These are phyloP conservation scores for Siniperca scherzeri DNA, from an alignment of 2,797 vertebrate species.

Conservation along the genomic window DNA sequence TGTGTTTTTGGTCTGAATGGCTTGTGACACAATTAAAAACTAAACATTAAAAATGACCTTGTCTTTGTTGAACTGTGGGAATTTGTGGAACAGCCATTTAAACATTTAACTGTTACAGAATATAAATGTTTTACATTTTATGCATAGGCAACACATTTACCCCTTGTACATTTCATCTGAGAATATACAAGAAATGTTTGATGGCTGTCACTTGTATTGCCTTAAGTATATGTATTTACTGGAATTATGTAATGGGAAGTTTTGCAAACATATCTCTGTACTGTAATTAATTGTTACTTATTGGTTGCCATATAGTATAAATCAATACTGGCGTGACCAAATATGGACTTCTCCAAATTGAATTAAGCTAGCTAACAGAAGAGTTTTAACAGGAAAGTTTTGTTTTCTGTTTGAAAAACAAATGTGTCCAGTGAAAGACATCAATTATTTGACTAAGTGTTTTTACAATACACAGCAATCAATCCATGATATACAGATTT, in stretches of 20 bases:
- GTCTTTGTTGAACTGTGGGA: not conserved
- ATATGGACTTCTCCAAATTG: no score
- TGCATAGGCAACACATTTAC: not conserved
- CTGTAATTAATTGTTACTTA: no score
- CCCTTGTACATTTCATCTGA: not conserved
- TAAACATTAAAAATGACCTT: not conserved
- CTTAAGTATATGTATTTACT: not conserved
- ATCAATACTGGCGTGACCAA: no score
- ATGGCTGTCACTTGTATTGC: not conserved
- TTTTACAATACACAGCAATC: not conserved
- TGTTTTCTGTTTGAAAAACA: not conserved
- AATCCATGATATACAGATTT: no score
- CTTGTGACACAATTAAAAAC: constrained; percentile 61
- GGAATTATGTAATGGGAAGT: not conserved
- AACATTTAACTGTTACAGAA: not conserved
- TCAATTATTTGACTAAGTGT: not conserved
- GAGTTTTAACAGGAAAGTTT: no score
- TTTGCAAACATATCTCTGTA: no score
- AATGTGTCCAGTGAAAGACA: not conserved
- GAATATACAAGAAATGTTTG: not conserved
- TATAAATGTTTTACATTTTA: not conserved
- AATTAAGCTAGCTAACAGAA: no score
- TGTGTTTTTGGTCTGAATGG: constrained; percentile 47
- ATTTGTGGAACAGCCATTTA: not conserved
- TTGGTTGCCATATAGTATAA: no score